Percentiles rank a stretch among this genome's conserved stretches.
These are phyloP conservation scores for Drosophila differens DNA, from an alignment of 2,888 invertebrate genomes.

Conservation along the genomic window DNA sequence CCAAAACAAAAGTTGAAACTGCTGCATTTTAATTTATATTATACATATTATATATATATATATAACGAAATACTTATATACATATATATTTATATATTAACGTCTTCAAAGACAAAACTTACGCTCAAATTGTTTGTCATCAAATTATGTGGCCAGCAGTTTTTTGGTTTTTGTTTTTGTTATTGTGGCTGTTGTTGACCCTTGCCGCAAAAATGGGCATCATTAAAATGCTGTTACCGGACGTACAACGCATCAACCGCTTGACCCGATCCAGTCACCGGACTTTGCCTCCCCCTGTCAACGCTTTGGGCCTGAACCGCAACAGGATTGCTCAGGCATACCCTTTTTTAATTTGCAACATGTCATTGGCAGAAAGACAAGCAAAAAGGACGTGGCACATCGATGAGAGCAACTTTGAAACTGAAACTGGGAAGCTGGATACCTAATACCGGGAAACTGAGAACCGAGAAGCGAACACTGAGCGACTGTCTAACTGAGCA, in stretches of 20 bases:
- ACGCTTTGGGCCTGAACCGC: conserved; percentile 56
- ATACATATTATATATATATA: background rate
- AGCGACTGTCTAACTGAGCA: conserved; percentile 8
- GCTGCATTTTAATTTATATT: conserved; percentile 19
- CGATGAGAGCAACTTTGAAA: conserved; percentile 39
- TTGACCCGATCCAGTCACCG: conserved; percentile 34
- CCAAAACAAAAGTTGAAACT: conserved; percentile 32
- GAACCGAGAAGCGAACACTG: background rate
- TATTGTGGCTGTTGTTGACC: conserved; percentile 25
- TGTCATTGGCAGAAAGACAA: conserved; percentile 80
- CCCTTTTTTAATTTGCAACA: conserved; percentile 82
- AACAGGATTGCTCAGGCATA: conserved; percentile 78
- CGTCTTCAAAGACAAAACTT: conserved; percentile 68
- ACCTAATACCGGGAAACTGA: conserved; percentile 2
- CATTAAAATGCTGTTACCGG: conserved; percentile 81
- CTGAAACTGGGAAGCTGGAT: conserved; percentile 5
- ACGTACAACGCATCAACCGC: conserved; percentile 28
- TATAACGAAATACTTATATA: background rate
- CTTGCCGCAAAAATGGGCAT: conserved; percentile 67
- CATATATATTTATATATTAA: conserved; percentile 33
- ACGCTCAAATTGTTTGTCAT: conserved; percentile 78
- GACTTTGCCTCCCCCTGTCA: conserved; percentile 39
- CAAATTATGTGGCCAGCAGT: conserved; percentile 69
- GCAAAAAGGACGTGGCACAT: conserved; percentile 70
- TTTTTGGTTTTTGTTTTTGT: conserved; percentile 24